Conservation (phyloP, 2,888 invertebrate species). For the Torymus texanus region DNA sequence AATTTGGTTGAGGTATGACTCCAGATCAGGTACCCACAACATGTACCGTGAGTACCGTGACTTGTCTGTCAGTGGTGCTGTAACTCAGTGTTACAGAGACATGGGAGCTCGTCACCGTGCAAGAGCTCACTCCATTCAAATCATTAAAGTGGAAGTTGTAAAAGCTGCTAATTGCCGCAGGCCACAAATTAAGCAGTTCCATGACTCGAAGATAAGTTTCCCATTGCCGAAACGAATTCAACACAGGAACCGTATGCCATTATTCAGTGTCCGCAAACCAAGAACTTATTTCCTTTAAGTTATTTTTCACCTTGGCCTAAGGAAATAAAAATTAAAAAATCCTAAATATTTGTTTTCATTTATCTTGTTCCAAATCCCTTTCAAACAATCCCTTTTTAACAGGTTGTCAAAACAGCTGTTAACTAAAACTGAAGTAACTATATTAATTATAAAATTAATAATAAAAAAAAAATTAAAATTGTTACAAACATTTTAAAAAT, state of each 20-base stretch:
- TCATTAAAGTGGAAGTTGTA: slow-evolving; percentile 97
- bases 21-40: slow-evolving; percentile 98
- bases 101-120: slow-evolving; percentile 94
- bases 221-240: slow-evolving; percentile 94
- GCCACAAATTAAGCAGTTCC: slow-evolving; percentile 98
- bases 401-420: too few relatives aligned
- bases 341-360: too few relatives aligned
- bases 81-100: slow-evolving; percentile 98
- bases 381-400: too few relatives aligned
- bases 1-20: slow-evolving; percentile 99
- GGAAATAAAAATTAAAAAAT: too few relatives aligned
- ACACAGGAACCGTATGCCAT: slow-evolving; percentile 90
- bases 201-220: slow-evolving; percentile 97
- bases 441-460: too few relatives aligned
- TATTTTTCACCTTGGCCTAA: not conserved
- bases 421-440: too few relatives aligned
- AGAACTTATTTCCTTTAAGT: slow-evolving; percentile 85
- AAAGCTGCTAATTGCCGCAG: slow-evolving; percentile 92
- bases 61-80: slow-evolving; percentile 95
- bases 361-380: too few relatives aligned
- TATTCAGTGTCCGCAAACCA: slow-evolving; percentile 89
- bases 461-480: too few relatives aligned
- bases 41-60: slow-evolving; percentile 99
- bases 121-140: slow-evolving; percentile 97
- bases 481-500: too few relatives aligned